phyloP scores from a whole-genome alignment of 2,888 invertebrate genomes.

The Ennomos quercinarius region DNA sequence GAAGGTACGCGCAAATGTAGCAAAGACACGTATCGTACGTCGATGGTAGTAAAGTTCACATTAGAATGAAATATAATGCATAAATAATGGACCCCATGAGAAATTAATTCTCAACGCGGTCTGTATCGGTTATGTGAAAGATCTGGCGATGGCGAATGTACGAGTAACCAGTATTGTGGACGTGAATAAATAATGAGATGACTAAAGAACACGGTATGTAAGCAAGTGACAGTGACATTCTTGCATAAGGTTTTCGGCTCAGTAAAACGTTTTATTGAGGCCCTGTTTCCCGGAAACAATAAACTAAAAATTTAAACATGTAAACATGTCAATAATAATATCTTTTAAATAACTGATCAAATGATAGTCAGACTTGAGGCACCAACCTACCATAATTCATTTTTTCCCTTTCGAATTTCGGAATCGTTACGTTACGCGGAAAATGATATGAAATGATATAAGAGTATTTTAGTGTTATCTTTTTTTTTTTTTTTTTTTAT shows the following conservation, averaged over 20 bases:
- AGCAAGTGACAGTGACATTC: background rate
- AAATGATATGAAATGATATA: too few relatives aligned
- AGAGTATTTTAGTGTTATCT: too few relatives aligned
- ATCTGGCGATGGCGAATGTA: slow-evolving; percentile 26
- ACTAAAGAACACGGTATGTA: slow-evolving; percentile 2
- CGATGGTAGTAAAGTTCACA: slow-evolving; percentile 10
- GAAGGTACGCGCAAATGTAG: slow-evolving; percentile 2
- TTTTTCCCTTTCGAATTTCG: too few relatives aligned
- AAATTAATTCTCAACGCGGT: slow-evolving; percentile 49
- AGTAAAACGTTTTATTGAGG: background rate
- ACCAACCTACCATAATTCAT: too few relatives aligned
- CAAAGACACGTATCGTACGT: slow-evolving; percentile 5
- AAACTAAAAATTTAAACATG: too few relatives aligned
- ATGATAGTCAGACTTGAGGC: too few relatives aligned
- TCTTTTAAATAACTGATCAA: too few relatives aligned
- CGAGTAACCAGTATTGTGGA: slow-evolving; percentile 25
- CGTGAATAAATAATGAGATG: slow-evolving; percentile 21
- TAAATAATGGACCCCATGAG: slow-evolving; percentile 43
- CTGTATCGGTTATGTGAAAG: slow-evolving; percentile 35
- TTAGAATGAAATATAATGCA: slow-evolving; percentile 18
- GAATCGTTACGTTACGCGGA: too few relatives aligned
- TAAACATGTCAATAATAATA: too few relatives aligned
- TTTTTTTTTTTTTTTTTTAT: too few relatives aligned
- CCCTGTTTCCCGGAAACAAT: background rate
- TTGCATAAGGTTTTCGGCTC: background rate